These are phyloP conservation scores for Ptilorrhoa leucosticta DNA, from an alignment of 2,113 vertebrate genomes.

Conservation along the genomic window DNA sequence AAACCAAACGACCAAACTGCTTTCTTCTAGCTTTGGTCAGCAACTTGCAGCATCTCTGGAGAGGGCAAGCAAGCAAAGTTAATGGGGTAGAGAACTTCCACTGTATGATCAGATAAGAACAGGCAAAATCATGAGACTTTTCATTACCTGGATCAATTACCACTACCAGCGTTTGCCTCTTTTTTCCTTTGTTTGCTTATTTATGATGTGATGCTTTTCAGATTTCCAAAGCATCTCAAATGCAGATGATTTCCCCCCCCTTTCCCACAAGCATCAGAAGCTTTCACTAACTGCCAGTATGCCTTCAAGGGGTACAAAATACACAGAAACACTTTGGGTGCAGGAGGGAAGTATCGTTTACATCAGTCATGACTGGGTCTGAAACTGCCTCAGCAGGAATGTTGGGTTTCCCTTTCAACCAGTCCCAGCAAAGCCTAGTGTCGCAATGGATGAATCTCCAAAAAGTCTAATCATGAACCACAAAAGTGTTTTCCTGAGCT, in stretches of 20 bases:
- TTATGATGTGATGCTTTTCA: neutral
- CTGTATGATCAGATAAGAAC: neutral
- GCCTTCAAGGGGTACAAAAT: neutral
- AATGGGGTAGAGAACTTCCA: neutral
- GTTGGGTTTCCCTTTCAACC: neutral
- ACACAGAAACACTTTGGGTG: rapidly evolving
- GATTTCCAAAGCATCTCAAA: neutral
- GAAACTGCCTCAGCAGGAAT: neutral
- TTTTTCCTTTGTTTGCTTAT: neutral
- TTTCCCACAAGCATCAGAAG: neutral
- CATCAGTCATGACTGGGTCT: neutral
- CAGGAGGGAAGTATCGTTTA: neutral
- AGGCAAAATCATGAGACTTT: neutral
- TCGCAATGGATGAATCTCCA: neutral
- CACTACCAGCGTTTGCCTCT: neutral
- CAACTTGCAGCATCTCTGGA: neutral
- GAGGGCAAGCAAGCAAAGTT: neutral
- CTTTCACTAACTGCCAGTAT: neutral
- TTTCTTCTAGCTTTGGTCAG: neutral
- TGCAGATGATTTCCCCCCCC: neutral
- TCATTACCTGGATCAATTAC: neutral
- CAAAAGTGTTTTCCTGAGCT: neutral
- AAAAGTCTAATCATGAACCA: neutral
- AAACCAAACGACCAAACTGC: rapidly evolving
- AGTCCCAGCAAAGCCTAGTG: neutral